Base-by-base conservation (phyloP, 2,113 vertebrate genomes). In the Limnothrissa miodon region DNA sequence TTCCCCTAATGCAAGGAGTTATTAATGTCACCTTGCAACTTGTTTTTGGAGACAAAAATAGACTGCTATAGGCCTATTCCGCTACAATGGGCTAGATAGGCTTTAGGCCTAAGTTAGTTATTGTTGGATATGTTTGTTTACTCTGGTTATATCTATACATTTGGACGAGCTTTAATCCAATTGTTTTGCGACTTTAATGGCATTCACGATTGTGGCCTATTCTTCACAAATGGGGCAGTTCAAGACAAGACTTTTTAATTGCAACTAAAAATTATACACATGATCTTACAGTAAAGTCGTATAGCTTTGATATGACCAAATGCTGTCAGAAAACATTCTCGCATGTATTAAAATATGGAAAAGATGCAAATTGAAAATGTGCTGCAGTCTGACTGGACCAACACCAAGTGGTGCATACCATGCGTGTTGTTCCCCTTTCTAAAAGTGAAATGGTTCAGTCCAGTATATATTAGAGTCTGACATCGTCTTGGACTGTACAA, bases 371-470 rank as follows among this genome's bases (percentile, higher is more conserved):
- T 15, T 5, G 13, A 17, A 70, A 70, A 70, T 70, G 62, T 33
- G 62, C 62, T 29, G 29, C 62, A 33, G 10, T 70, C 62, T 70
- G 33, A 70, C 62, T 70, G n/a, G 62, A 70, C 23, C 59, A 29
- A 29, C 59, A 17, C 62, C 25, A 45, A 39, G 79, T 88, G 82
- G 82, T 85, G 48, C n/a, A 17, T 36, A 29, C 39, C 45, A 11
- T 53, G 19, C 51, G 51, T 21, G 23, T 70, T 23, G 53, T 29
- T 15, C 1, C 83, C 87, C 82, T 80, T 46, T 42, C 13, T 42
- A 33, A 21, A 4, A 80, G 5, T 84, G 86, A 79, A 90, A 93
- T 97, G 96, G 96, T 96, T 93, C 87, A 83, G 84, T 83, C 96
- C 95, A 80, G 83, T 88, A 89, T 95, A 94, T 96, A 96, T 92